A percentile compares a stretch with the other conserved stretches of the same genome.
Evolutionary conservation across 2,797 vertebrate species (phyloP).

Genomic region (Cetoscarus ocellatus): DNA sequence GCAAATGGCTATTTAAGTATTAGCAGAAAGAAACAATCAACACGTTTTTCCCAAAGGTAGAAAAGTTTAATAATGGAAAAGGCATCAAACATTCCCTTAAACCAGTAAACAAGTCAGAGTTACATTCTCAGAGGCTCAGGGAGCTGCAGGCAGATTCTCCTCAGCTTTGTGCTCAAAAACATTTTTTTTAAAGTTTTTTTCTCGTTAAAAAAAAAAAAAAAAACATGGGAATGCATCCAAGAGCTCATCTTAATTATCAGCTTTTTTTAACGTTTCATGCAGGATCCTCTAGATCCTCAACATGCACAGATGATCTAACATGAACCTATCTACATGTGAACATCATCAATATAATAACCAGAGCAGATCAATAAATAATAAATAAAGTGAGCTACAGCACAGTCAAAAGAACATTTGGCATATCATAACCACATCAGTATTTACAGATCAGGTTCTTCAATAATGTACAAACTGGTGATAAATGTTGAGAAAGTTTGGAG

Average conservation of each 20-base stretch:
- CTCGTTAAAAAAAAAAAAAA: constrained; percentile 25
- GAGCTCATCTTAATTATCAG: constrained; percentile 23
- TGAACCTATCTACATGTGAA: constrained; percentile 52
- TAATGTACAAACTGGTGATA: constrained; percentile 23
- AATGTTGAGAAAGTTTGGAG: constrained; percentile 13
- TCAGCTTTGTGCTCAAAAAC: constrained; percentile 68
- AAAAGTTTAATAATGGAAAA: constrained; percentile 81
- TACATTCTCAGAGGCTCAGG: constrained; percentile 66
- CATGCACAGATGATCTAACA: constrained; percentile 53
- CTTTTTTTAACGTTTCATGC: constrained; percentile 56
- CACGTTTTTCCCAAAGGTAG: constrained; percentile 50
- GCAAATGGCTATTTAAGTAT: too few relatives aligned
- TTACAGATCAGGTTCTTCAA: constrained; percentile 53
- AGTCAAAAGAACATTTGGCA: constrained; percentile 52
- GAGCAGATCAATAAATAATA: constrained; percentile 69
- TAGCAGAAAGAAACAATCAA: constrained; percentile 2
- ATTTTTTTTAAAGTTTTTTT: constrained; percentile 32
- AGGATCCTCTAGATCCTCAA: constrained; percentile 45
- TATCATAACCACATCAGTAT: constrained; percentile 48
- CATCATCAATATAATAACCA: constrained; percentile 25
- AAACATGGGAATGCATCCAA: constrained; percentile 37
- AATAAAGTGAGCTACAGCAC: constrained; percentile 45
- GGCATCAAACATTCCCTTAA: constrained; percentile 71
- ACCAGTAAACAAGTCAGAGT: constrained; percentile 60
- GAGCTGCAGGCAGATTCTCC: constrained; percentile 14